Evolutionary conservation across 2,113 vertebrate genomes (phyloP).

Genomic region (Callipepla squamata): DNA sequence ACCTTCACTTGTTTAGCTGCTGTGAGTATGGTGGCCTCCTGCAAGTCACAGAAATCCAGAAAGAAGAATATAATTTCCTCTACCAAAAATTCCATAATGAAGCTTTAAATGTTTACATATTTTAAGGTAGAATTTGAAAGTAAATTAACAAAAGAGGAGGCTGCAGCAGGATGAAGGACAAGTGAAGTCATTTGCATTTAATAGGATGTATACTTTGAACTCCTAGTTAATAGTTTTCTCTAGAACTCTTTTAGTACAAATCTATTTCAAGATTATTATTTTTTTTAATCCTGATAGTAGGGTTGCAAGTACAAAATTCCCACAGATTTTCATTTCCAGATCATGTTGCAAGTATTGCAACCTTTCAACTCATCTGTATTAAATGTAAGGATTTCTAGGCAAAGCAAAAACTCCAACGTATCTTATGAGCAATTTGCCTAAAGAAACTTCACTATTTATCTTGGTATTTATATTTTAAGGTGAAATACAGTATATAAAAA

Average conservation of each 20-base stretch:
- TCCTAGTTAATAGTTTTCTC: neutral
- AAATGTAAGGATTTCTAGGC: neutral
- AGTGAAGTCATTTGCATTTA: neutral
- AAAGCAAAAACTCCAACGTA: accelerated
- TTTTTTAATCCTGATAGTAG: neutral
- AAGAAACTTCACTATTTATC: neutral
- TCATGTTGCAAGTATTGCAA: neutral
- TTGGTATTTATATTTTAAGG: neutral
- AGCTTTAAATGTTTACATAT: neutral
- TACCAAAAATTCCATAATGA: neutral
- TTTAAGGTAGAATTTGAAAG: neutral
- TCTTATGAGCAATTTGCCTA: neutral
- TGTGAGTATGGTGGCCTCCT: neutral
- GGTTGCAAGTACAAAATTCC: neutral
- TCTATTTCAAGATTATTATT: neutral
- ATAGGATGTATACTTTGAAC: neutral
- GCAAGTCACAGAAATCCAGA: neutral
- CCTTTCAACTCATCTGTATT: neutral
- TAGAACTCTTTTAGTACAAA: neutral
- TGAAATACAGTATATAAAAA: neutral
- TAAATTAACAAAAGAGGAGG: neutral
- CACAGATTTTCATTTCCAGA: neutral
- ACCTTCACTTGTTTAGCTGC: neutral
- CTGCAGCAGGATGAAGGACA: neutral
- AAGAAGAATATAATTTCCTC: neutral